Conservation (phyloP, 2,113 vertebrate species). For the Columba livia region DNA sequence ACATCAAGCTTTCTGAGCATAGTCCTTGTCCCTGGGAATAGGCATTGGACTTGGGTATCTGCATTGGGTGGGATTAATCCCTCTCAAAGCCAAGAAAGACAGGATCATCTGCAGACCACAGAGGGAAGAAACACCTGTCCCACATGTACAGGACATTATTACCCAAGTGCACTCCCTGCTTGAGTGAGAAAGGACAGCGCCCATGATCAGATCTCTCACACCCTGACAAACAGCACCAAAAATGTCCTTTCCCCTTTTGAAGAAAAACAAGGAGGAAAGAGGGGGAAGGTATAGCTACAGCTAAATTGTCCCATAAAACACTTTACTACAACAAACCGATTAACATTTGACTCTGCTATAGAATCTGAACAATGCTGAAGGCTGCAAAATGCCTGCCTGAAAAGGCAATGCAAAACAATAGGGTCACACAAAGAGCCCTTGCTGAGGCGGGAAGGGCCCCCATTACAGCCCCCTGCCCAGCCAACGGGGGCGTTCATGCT, state of each 20-base stretch:
- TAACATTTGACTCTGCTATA: slow-evolving; percentile 27
- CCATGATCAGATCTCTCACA: neutral
- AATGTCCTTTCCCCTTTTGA: neutral
- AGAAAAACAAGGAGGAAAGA: neutral
- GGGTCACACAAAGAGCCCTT: neutral
- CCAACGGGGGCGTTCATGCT: rapidly evolving
- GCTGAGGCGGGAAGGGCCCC: neutral
- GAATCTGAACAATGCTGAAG: neutral
- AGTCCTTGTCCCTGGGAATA: neutral
- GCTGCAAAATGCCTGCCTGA: neutral
- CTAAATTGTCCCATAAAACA: slow-evolving; percentile 1
- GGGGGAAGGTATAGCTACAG: neutral
- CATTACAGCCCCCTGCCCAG: neutral
- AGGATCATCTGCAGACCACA: neutral
- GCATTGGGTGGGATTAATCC: neutral
- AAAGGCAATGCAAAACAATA: neutral
- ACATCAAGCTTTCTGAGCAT: neutral
- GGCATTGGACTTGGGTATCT: neutral
- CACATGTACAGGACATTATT: rapidly evolving
- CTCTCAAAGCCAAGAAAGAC: neutral
- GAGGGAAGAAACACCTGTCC: neutral
- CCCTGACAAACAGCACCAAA: neutral
- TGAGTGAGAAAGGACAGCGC: neutral
- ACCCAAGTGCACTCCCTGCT: neutral
- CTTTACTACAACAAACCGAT: neutral